Evolutionary conservation across 1,140 invertebrate genomes (phyloP), one percentile per base, ranked within the genome.

Genomic region (Drosophila oshimai): DNA sequence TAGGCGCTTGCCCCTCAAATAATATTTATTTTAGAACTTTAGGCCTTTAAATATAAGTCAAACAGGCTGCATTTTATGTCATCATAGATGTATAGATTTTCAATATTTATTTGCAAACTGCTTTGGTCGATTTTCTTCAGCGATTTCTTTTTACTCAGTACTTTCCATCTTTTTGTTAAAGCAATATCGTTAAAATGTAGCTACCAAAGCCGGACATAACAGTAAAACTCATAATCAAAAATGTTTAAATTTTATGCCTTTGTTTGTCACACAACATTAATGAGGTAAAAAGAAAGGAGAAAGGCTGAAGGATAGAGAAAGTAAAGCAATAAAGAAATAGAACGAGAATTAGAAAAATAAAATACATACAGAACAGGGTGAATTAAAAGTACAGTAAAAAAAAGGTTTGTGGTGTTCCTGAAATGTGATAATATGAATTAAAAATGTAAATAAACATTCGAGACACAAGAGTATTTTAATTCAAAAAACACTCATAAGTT

Each of bases 181-280:
- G 34, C 62, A 41, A 31, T 33, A 47, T 18, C 62, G 41, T 41
- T 60, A 65, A 65, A 50, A 29, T 28, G 20, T 65, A 10, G 26
- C 41, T 24, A 24, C 49, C 31, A 53, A 24, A 29, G 47, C 10
- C 47, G 39, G 33, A 31, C 61, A 65, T 62, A 62, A 47, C 15
- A 13, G 18, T 65, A 65, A 65, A 28, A 29, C 33, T 24, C 58
- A 65, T 65, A 65, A 65, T 65, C 42, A 50, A 39, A 50, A 65
- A 31, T 65, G 58, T 65, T 64, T 64, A 65, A 65, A 41, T 64
- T 65, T 33, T 65, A 65, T 65, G 60, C 53, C 34, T 44, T 62
- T 60, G 53, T 42, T 61, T 61, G 51, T 60, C 28, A 31, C 57
- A 41, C 57, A 42, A 24, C 57, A 61, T 58, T 58, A 58, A 58